Evolutionary conservation across 2,113 vertebrate genomes (phyloP).

Genomic region (Nyctereutes procyonoides): DNA sequence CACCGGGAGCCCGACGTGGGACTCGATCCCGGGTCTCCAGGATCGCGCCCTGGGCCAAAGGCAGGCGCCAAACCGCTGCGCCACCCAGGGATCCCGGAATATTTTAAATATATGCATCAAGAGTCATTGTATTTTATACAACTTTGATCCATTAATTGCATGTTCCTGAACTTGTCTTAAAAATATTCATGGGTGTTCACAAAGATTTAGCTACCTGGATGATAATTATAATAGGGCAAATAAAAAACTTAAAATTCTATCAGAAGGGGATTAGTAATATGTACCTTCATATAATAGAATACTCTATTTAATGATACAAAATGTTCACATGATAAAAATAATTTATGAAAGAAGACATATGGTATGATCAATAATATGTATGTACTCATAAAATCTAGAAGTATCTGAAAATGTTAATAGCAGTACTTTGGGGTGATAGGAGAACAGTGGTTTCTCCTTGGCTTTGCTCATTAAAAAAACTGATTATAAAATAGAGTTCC

Average conservation of each 20-base stretch:
- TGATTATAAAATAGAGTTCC: conserved; percentile 2
- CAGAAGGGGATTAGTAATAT: background rate
- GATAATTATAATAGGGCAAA: background rate
- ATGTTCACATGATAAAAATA: background rate
- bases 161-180: conserved; percentile 6
- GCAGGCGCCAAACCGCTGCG: too few species aligned
- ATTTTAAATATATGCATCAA: background rate
- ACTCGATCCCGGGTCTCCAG: too few species aligned
- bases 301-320: conserved; percentile 45
- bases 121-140: background rate
- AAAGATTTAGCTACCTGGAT: conserved; percentile 17
- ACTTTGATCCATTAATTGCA: background rate
- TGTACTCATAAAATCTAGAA: background rate
- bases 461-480: conserved; percentile 40
- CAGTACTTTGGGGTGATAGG: background rate
- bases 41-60: too few species aligned
- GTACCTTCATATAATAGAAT: background rate
- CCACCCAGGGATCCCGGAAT: background rate
- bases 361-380: background rate
- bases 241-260: background rate
- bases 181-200: background rate
- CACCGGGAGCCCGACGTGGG: too few species aligned
- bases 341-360: conserved; percentile 11
- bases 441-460: background rate
- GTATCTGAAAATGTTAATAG: conserved; percentile 3